Base-by-base conservation (phyloP, 1,140 invertebrate genomes). In the Rhizoglyphus robini region DNA sequence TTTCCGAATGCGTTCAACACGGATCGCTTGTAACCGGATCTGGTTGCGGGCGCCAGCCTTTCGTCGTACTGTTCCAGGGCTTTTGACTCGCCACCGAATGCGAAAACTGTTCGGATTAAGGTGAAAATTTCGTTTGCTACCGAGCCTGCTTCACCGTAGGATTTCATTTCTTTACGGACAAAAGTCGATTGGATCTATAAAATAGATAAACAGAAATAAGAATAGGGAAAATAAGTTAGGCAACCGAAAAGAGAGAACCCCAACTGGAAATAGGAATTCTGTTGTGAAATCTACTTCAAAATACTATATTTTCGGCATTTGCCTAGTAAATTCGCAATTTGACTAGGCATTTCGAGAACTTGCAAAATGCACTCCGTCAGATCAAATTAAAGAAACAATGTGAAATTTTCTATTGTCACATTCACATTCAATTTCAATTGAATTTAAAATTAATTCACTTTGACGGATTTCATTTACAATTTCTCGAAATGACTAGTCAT, bases 1-100 rank as follows among this genome's bases (percentile, higher is more conserved):
- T 57, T 58, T 13, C 29, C 31, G n/a, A 32, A 49, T 0, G 84
- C 85, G 18, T 82, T 81, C 69, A 83, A 83, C 27, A 88, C 74
- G 47, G 83, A 82, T 75, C 85, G 80, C 73, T 82, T 84, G 3
- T 86, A 82, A 63, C 86, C 86, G 47, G 85, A 81, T 15, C 78
- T 77, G 69, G 80, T 79, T 13, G 85, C 84, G 41, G 76, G 74
- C 23, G 77, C 68, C 20, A 88, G 76, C 29, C 30, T 51, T 38
- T 67, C 8, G 58, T n/a, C 70, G 81, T 83, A 88, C 74, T 67
- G 66, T 47, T 73, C 61, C 25, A 72, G 60, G 46, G 70, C 66
- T 48, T 71, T 72, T 46, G 67, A 67, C 64, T 80, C 73, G 31
- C 78, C 80, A 60, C 79, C 77, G 61, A 78, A 73, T 11, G 77